Percentiles rank a stretch among this genome's conserved stretches.
These are phyloP conservation scores for Euglossa dilemma DNA, from an alignment of 1,140 invertebrate genomes.

Conservation along the genomic window DNA sequence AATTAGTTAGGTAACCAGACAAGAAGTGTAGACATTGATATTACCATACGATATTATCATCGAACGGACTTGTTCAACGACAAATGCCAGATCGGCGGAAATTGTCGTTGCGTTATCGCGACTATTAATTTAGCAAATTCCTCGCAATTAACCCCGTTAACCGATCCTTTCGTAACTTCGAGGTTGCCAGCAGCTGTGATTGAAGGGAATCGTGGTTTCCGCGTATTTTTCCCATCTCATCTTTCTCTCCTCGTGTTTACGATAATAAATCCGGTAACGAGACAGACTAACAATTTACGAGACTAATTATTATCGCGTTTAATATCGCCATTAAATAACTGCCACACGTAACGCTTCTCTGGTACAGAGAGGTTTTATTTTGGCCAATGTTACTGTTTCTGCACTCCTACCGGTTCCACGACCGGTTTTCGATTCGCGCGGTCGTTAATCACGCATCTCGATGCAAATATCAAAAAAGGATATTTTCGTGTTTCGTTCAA, in stretches of 20 bases:
- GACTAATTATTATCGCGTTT: neutral
- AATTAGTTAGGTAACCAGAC: neutral
- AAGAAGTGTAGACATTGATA: conserved; percentile 11
- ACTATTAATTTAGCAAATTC: no score
- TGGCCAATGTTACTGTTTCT: neutral
- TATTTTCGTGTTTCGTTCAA: neutral
- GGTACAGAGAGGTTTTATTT: neutral
- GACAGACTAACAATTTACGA: neutral
- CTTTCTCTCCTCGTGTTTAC: neutral
- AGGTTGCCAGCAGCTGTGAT: neutral
- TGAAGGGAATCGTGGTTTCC: neutral
- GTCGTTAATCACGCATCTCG: neutral
- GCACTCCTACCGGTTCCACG: neutral
- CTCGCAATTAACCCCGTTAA: neutral
- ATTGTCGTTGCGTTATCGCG: neutral
- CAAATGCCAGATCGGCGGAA: neutral
- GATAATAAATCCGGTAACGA: neutral
- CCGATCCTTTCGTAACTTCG: neutral
- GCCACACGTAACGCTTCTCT: neutral
- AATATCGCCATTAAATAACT: neutral
- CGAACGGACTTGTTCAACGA: neutral
- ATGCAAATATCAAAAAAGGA: neutral
- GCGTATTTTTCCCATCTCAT: neutral
- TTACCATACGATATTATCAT: neutral
- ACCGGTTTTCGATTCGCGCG: neutral